Conservation (phyloP, 1,140 invertebrate genomes). For the Drosophila kikkawai region DNA sequence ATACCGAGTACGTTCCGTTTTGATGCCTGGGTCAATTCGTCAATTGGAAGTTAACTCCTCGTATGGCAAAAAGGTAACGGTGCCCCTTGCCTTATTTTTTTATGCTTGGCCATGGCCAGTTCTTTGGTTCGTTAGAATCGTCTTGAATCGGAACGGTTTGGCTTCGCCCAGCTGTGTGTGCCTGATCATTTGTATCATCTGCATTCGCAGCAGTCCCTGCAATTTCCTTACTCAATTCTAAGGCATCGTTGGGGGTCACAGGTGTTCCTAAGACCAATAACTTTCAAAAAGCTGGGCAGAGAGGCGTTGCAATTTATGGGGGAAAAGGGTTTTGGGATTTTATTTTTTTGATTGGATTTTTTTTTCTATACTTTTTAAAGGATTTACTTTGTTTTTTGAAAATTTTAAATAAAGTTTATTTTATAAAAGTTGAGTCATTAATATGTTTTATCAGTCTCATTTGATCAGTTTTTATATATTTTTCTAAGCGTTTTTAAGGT, state of each 20-base stretch:
- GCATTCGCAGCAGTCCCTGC: background rate
- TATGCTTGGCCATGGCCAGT: no score
- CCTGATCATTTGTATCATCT: conserved; percentile 29
- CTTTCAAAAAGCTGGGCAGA: conserved; percentile 3
- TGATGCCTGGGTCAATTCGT: conserved; percentile 71
- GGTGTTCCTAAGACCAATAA: conserved; percentile 39
- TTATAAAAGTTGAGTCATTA: background rate
- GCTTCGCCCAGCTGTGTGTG: conserved; percentile 28
- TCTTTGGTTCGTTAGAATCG: conserved; percentile 19
- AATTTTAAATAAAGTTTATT: background rate
- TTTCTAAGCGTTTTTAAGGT: no score
- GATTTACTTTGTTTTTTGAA: background rate
- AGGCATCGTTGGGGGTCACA: conserved; percentile 37
- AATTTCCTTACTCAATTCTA: background rate
- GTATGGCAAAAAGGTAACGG: conserved; percentile 63
- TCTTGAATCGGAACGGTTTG: background rate
- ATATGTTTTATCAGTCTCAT: no score
- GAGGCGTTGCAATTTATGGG: conserved; percentile 28
- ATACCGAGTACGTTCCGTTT: conserved; percentile 28
- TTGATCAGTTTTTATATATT: no score
- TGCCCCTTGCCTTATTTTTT: conserved; percentile 14
- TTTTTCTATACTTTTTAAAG: background rate
- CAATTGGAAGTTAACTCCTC: conserved; percentile 57
- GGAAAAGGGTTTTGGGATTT: conserved; percentile 5
- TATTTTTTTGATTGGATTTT: no score